Evolutionary conservation across 2,888 invertebrate species (phyloP), one percentile per base, ranked within the genome.

Genomic region (Cerceris ruficornis): DNA sequence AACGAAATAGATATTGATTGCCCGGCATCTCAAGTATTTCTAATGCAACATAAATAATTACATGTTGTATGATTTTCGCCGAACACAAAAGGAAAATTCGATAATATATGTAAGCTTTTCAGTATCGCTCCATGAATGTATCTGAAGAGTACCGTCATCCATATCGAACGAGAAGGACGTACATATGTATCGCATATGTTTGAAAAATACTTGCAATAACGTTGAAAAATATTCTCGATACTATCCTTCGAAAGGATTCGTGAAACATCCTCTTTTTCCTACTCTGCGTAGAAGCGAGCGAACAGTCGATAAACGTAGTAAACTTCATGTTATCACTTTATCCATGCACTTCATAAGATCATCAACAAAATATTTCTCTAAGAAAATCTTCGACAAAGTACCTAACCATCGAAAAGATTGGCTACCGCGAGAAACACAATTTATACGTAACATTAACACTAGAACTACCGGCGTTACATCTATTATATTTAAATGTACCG

Each of bases 221-320:
- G 59, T 50, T 64, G 74, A 66, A 78, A 78, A 80, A 78, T 78
- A 74, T 74, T 67, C 64, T 50, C 43, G 13, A 50, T 55, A 43
- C 74, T 28, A 66, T 67, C 57, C 59, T 17, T 50, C 59, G n/a
- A 60, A 60, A 46, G 70, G 62, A 80, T 78, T 78, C 78, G 74
- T 68, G 64, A 15, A 14, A 49, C 6, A 57, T 58, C 55, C 68
- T 14, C 39, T 41, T 13, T 46, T 43, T 6, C 11, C 61, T 14
- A 15, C 52, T 49, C 49, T 57, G 17, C 49, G 14, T 39, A 6
- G 11, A 39, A 15, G n/a, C n/a, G 15, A 46, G 41, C 15, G 6
- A 57, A 15, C 9, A n/a, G 2, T 61, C 58, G 62, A 66, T 67
- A 70, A 61, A 58, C 76, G 58, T 50, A 49, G 64, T 55, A 49